A percentile compares a stretch with the other conserved stretches of the same genome.
Conservation (phyloP, 2,113 vertebrate species). For the Pachypanchax playfairii region DNA sequence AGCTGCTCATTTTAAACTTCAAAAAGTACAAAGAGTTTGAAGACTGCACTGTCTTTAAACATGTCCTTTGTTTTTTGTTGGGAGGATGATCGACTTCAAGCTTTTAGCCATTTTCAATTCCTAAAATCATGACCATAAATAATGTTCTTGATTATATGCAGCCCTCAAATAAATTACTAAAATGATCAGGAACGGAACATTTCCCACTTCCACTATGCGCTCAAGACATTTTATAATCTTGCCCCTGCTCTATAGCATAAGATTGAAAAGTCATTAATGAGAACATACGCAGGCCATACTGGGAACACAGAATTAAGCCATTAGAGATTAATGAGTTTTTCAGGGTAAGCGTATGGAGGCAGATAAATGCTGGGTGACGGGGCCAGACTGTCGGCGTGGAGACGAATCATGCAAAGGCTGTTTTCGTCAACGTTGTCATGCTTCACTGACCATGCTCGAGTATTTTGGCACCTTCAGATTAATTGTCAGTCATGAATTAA, state of each 20-base stretch:
- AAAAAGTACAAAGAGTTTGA: background rate
- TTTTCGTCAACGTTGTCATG: slow-evolving; percentile 56
- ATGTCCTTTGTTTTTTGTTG: slow-evolving; percentile 19
- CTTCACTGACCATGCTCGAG: slow-evolving; percentile 46
- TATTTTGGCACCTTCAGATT: slow-evolving; percentile 70
- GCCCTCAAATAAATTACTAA: slow-evolving; percentile 42
- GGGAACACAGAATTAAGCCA: slow-evolving; percentile 67
- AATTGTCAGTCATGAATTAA: slow-evolving; percentile 76
- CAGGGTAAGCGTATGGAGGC: slow-evolving; percentile 37
- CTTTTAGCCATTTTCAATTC: no score
- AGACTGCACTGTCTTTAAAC: background rate
- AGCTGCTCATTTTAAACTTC: background rate
- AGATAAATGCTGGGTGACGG: slow-evolving; percentile 59
- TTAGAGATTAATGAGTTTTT: slow-evolving; percentile 74
- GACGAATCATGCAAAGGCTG: slow-evolving; percentile 50
- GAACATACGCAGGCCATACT: slow-evolving; percentile 59
- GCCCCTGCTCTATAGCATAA: slow-evolving; percentile 41
- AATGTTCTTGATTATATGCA: slow-evolving; percentile 44
- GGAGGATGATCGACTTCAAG: slow-evolving; percentile 16
- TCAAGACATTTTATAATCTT: slow-evolving; percentile 47
- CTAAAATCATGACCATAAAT: slow-evolving; percentile 29
- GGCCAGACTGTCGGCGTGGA: slow-evolving; percentile 59
- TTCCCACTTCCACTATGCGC: slow-evolving; percentile 41
- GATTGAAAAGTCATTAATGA: slow-evolving; percentile 72
- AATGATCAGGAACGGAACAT: slow-evolving; percentile 29